phyloP scores from a whole-genome alignment of 2,888 invertebrate genomes.

The Parnassius orleans region DNA sequence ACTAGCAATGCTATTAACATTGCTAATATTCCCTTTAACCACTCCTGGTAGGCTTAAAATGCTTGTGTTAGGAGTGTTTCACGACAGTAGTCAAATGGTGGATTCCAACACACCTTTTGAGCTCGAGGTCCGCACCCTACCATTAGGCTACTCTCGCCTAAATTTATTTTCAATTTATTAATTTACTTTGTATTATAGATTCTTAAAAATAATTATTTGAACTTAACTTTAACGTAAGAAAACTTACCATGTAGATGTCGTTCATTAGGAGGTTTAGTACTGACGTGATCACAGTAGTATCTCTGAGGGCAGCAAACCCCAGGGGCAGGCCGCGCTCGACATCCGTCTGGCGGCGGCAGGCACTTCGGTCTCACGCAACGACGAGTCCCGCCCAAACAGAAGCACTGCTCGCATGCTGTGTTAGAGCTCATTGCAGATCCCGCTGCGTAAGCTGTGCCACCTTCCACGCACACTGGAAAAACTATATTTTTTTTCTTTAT shows the following conservation, averaged over 20 bases:
- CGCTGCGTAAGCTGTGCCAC: conserved; percentile 87
- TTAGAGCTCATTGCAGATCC: conserved; percentile 92
- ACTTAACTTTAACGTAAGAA: not conserved
- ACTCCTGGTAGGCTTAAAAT: no score
- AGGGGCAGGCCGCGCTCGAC: conserved; percentile 82
- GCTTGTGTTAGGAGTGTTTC: no score
- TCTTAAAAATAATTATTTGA: no score
- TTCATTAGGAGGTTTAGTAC: conserved; percentile 39
- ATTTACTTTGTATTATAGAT: no score
- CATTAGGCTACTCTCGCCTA: no score
- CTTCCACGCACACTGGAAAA: conserved; percentile 84
- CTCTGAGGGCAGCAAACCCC: conserved; percentile 90
- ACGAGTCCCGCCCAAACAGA: conserved; percentile 87
- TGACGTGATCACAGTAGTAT: conserved; percentile 82
- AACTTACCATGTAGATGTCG: conserved; percentile 46
- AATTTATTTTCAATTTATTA: no score
- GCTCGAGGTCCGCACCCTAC: no score
- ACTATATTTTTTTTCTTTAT: conserved; percentile 34
- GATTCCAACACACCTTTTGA: no score
- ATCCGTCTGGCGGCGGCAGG: conserved; percentile 87
- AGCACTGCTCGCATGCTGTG: conserved; percentile 92
- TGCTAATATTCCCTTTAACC: no score
- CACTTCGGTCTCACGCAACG: conserved; percentile 91
- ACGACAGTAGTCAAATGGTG: no score
- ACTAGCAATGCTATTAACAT: no score